Conservation (phyloP, 2,888 invertebrate species). For the Acronicta leporina region DNA sequence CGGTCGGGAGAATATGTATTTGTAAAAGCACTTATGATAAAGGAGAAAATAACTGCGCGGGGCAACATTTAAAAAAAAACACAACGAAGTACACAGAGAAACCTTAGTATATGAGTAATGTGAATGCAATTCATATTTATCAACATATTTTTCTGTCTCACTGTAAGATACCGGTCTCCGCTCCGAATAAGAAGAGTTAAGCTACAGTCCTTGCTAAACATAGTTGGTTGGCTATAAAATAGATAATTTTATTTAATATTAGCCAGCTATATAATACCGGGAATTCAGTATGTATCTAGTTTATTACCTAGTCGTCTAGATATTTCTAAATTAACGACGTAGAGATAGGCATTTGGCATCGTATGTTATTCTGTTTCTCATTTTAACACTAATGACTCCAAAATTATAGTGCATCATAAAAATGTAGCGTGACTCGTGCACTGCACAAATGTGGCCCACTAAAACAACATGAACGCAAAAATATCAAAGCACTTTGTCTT, state of each 20-base stretch:
- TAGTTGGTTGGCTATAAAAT: background rate
- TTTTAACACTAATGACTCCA: slow-evolving; percentile 8
- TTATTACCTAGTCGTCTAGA: slow-evolving; percentile 3
- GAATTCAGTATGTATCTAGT: background rate
- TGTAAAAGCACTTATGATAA: no score
- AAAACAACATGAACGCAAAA: slow-evolving; percentile 17
- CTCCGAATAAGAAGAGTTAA: background rate
- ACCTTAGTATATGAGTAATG: no score
- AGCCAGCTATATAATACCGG: background rate
- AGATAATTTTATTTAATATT: background rate
- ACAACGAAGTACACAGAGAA: no score
- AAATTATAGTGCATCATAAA: background rate
- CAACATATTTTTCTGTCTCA: no score
- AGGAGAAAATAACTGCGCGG: no score
- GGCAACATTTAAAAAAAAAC: no score
- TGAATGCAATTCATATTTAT: no score
- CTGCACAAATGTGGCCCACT: slow-evolving; percentile 9
- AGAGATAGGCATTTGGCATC: slow-evolving; percentile 12
- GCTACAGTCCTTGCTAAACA: no score
- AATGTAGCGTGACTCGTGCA: background rate
- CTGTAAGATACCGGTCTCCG: background rate
- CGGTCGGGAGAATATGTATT: no score
- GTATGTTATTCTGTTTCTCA: slow-evolving; percentile 8
- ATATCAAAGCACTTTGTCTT: slow-evolving; percentile 17
- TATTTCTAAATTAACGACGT: slow-evolving; percentile 6